Evolutionary conservation across 1,140 invertebrate species (phyloP), one percentile per base, ranked within the genome.

Genomic region (Caenorhabditis brenneri): DNA sequence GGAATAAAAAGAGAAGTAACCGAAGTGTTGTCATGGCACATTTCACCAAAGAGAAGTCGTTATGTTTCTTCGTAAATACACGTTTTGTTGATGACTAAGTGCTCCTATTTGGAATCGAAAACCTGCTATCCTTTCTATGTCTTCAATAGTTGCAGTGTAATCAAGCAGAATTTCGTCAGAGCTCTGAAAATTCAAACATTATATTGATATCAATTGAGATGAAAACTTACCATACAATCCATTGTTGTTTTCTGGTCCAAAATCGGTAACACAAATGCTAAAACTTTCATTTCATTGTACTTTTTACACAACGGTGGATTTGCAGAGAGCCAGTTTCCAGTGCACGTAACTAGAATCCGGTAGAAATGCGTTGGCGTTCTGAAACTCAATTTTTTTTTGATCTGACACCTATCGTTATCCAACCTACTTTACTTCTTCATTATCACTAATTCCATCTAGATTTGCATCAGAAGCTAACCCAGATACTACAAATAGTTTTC

Each of bases 31-130:
- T 27, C 7, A 55, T 24, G 22, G 5, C 9, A 55, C 22, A 27
- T 29, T 31, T 31, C 46, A 74, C 65, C 65, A 74, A 2, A 74
- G n/a, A 33, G 36, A 46, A 42, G 33, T 42, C 24, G 65, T 74
- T 36, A 74, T 74, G 12, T 74, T 74, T 74, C 65, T 74, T 10
- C 65, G 65, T 19, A 74, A 12, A 24, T 42, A 42, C 29, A 74
- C 65, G 22, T 74, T 74, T 74, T 74, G 65, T 74, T 74, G 65
- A 15, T 74, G 36, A n/a, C 65, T 74, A 10, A 74, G 36, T 1
- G 65, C 65, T 74, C 65, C 65, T 27, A 74, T 74, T 31, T 74
- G 33, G 10, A 46, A 74, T 24, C 46, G 33, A 42, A 74, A 42
- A 22, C 36, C 36, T 19, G 65, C 36, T 19, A 74, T 74, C 9